phyloP scores from a whole-genome alignment of 2,888 invertebrate genomes.

The Strigamia crassipes region DNA sequence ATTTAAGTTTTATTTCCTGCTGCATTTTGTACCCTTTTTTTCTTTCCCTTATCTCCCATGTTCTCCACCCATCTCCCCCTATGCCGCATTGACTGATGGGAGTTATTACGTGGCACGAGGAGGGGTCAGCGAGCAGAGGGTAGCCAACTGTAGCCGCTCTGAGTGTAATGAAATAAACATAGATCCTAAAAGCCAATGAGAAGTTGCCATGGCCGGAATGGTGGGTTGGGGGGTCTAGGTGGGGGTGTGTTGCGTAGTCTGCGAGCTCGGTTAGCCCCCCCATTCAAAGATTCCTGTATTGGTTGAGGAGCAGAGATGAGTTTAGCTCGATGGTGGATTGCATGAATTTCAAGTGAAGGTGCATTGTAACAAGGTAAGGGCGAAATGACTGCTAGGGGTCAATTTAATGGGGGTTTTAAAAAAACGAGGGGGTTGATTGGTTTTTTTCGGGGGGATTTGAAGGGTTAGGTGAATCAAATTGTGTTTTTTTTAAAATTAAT shows the following conservation, averaged over 20 bases:
- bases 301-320: constrained; percentile 8
- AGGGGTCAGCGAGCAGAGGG: constrained; percentile 42
- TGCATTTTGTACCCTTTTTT: constrained; percentile 35
- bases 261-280: constrained; percentile 20
- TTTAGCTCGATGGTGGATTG: constrained; percentile 38
- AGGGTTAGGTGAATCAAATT: neutral
- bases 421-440: neutral
- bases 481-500: neutral
- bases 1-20: constrained; percentile 3
- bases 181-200: constrained; percentile 40
- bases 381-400: neutral
- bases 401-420: constrained; percentile 1
- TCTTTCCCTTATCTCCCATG: constrained; percentile 7
- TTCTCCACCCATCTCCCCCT: constrained; percentile 11
- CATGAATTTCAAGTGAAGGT: constrained; percentile 8
- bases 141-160: constrained; percentile 38
- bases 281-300: constrained; percentile 24
- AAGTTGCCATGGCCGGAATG: constrained; percentile 25
- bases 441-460: neutral
- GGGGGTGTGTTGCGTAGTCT: constrained; percentile 42
- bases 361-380: neutral
- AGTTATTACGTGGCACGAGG: constrained; percentile 42
- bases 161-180: constrained; percentile 37
- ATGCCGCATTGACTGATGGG: constrained; percentile 36
- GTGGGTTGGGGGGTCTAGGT: neutral